Percentiles rank a stretch among this genome's conserved stretches.
These are phyloP conservation scores for Acrossocheilus wenchowensis DNA, from an alignment of 2,797 vertebrate genomes.

Conservation along the genomic window DNA sequence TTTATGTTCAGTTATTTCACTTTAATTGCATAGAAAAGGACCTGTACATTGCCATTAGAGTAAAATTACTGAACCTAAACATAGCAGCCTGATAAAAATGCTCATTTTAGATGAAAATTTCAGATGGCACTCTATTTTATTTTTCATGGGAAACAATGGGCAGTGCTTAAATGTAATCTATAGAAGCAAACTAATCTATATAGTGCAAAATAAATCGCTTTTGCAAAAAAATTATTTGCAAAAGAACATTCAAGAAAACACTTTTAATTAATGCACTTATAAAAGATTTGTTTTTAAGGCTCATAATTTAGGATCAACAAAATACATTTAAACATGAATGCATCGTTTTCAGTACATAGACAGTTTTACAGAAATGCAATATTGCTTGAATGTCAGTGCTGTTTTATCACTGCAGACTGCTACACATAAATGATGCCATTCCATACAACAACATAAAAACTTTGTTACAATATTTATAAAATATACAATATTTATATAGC, in stretches of 20 bases:
- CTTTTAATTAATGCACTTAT: slow-evolving; percentile 44
- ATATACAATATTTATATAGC: slow-evolving; percentile 28
- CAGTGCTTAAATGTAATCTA: neutral
- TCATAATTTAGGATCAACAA: slow-evolving; percentile 72
- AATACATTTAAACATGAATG: slow-evolving; percentile 23
- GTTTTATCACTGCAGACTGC: slow-evolving; percentile 31
- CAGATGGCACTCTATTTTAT: neutral
- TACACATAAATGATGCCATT: slow-evolving; percentile 17
- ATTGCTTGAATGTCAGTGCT: slow-evolving; percentile 43
- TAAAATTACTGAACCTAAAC: too few relatives aligned
- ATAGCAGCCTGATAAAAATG: too few relatives aligned
- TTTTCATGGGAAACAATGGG: neutral
- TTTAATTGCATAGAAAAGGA: too few relatives aligned
- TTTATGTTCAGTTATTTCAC: too few relatives aligned
- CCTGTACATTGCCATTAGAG: too few relatives aligned
- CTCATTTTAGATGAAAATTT: too few relatives aligned
- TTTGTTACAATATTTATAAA: slow-evolving; percentile 31
- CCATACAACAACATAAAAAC: slow-evolving; percentile 21
- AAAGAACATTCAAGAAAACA: neutral
- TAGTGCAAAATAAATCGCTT: slow-evolving; percentile 8
- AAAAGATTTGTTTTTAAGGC: slow-evolving; percentile 30
- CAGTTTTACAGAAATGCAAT: slow-evolving; percentile 63
- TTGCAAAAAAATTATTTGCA: neutral
- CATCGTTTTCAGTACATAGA: slow-evolving; percentile 17
- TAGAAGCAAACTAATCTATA: neutral